Evolutionary conservation across 1,140 invertebrate genomes (phyloP), one percentile per base, ranked within the genome.

Genomic region (Drosophila punjabiensis): DNA sequence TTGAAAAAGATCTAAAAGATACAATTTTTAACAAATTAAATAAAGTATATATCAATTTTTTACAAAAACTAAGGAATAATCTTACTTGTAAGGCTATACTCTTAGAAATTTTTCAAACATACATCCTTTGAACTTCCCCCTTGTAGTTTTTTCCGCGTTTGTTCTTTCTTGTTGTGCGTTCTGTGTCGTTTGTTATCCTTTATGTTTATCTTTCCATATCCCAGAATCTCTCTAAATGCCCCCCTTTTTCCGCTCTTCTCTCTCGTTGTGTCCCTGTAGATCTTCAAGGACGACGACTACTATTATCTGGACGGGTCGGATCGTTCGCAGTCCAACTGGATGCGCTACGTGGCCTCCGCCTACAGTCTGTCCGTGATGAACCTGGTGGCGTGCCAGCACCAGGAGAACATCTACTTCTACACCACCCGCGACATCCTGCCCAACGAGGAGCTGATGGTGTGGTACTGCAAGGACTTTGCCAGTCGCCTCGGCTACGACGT

Each of bases 381-480:
- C 94, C 95, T 99, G 74, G 98, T 99, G 43, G 99, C 99, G 37
- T 99, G 98, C 94, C 99, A 99, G 94, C 97, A 99, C 92, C 96
- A 98, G 94, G 95, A 96, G 92, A 95, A 96, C 82, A 96, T 96
- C 67, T 99, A 99, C 94, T 99, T 99, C 95, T 99, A 99, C 95
- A 99, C 99, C 8, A 98, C 99, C 85, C 98, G 95, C 80, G 95
- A 95, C 86, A 99, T 99, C 82, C 95, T 98, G 94, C 98, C 98
- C 65, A 98, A 99, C 93, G 97, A 98, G 94, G 99, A 99, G 94
- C 95, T 99, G 13, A 95, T 99, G 90, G 98, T 99, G 10, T 99
- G 98, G 98, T 99, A 99, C 93, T 99, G 98, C 93, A 96, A 96
- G 81, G 99, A 99, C 93, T 99, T 99, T 94, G 98, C 98, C 13